phyloP scores from a whole-genome alignment of 2,113 vertebrate species.

The Tylochromis polylepis region DNA sequence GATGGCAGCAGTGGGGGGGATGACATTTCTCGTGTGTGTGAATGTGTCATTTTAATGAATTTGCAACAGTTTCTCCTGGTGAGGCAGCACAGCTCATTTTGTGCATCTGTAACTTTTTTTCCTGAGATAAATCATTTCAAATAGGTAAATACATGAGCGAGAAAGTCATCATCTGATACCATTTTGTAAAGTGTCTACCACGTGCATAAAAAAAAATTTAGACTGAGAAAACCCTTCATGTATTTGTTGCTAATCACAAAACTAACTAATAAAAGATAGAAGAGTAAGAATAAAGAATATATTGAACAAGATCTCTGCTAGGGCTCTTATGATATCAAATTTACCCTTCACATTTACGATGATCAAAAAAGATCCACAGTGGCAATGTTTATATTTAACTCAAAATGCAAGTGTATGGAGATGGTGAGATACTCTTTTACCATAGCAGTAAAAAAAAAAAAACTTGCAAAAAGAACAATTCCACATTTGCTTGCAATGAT shows the following conservation, averaged over 20 bases:
- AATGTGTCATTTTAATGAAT: neutral
- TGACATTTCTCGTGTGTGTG: neutral
- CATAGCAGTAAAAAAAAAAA: neutral
- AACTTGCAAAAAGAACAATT: neutral
- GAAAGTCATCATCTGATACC: neutral
- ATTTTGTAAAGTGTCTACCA: neutral
- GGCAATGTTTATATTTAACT: neutral
- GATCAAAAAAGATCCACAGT: neutral
- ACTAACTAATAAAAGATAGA: neutral
- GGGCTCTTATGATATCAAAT: neutral
- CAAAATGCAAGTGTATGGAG: neutral
- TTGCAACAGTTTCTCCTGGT: neutral
- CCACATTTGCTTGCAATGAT: neutral
- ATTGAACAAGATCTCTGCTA: neutral
- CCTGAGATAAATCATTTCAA: neutral
- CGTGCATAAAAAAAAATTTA: neutral
- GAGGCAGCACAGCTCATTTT: neutral
- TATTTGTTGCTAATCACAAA: neutral
- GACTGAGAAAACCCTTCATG: neutral
- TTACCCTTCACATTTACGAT: neutral
- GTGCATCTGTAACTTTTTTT: neutral
- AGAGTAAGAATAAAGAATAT: neutral
- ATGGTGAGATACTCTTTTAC: neutral
- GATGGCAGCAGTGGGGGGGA: neutral
- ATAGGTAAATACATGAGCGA: fast-evolving